Base-by-base conservation (phyloP, 2,113 vertebrate genomes). In the Vulpes lagopus region DNA sequence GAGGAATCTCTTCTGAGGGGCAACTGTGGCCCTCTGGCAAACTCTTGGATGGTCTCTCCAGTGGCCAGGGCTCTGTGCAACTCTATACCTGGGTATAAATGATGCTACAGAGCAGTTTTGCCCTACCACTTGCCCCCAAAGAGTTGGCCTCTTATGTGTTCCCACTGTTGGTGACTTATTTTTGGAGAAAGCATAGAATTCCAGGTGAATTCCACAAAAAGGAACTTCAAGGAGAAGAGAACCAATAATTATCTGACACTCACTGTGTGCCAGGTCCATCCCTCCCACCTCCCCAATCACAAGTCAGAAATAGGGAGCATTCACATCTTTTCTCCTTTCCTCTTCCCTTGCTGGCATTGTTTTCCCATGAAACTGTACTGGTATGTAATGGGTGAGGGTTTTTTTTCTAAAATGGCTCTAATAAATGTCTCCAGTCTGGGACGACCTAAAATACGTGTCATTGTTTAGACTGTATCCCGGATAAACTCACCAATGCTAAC, bases 321-420 rank as follows among this genome's bases (percentile, higher is more conserved):
- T 65, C 32, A 49, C 32, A 51, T 64, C 30, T 0, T 32, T 51
- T 20, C 16, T 49, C 30, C 38, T 59, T 35, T 51, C 38, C 17
- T 83, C n/a, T 51, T 80, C 53, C 49, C 71, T 84, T 59, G 38
- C 1, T n/a, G 27, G 38, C 2, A 25, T 83, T 60, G 60, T 64
- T 88, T 83, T 62, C 85, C 88, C 81, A 49, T 74, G 35, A 88
- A 84, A 65, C 30, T 53, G 27, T 35, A 76, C 11, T 49, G 91
- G 19, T 16, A 43, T 11, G 15, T 16, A 87, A 59, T 6, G 55
- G 35, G 60, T 30, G 17, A 92, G 25, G 11, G 49, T 3, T 5
- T 51, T 90, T 19, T 83, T 81, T 43, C 71, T 62, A 2, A 20
- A 76, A 95, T 84, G 43, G 20, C 17, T 88, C 83, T 89, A 73